A percentile compares a stretch with the other conserved stretches of the same genome.
Conservation (phyloP, 2,888 invertebrate species). For the Tachina lurida region DNA sequence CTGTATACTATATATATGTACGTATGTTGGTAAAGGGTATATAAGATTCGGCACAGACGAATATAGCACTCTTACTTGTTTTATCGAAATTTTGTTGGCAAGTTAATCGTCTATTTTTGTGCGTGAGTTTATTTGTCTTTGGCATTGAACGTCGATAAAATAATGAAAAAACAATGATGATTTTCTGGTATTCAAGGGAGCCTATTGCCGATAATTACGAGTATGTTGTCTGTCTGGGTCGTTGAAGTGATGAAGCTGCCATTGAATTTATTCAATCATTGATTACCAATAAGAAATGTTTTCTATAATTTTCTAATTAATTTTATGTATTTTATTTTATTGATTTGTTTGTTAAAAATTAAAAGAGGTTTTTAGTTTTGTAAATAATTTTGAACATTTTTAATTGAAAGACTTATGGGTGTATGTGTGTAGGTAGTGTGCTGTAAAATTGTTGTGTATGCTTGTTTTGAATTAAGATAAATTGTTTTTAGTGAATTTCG, state of each 20-base stretch:
- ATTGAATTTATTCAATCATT: slow-evolving; percentile 12
- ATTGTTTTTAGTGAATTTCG: no score
- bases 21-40: no score
- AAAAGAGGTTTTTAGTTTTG: neutral
- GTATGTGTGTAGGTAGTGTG: neutral
- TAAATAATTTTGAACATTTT: neutral
- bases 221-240: slow-evolving; percentile 41
- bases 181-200: slow-evolving; percentile 12
- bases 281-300: slow-evolving; percentile 4
- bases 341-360: neutral
- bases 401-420: neutral
- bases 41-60: no score
- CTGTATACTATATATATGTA: no score
- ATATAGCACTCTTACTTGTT: no score
- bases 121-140: slow-evolving; percentile 43
- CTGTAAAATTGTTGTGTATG: neutral
- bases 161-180: neutral
- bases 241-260: neutral
- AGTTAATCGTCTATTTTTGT: slow-evolving; percentile 44
- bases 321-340: slow-evolving; percentile 1
- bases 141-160: slow-evolving; percentile 44
- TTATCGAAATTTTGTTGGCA: slow-evolving; percentile 8
- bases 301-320: neutral
- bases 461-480: neutral
- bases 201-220: slow-evolving; percentile 33